Base-by-base conservation (phyloP, 2,113 vertebrate species). In the Myxocyprinus asiaticus region DNA sequence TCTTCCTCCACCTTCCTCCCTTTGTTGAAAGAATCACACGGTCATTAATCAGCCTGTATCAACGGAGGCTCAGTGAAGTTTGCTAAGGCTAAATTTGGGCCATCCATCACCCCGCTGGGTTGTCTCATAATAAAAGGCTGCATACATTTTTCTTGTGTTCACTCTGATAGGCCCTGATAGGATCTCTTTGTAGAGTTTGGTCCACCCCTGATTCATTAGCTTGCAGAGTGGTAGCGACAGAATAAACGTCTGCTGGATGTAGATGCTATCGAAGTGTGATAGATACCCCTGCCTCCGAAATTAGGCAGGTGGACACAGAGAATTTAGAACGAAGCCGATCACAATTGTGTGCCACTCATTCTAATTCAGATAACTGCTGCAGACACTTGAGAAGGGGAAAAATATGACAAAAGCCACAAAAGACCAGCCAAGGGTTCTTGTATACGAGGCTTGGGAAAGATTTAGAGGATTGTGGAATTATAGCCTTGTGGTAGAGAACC, bases 1-100 rank as follows among this genome's bases (percentile, higher is more conserved):
- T 62, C 55, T 67, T 53, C 63, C 9, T 80, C 68, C 51, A 50
- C 9, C 42, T 66, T 71, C 71, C 56, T 84, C 75, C 17, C 45
- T 80, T 66, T 77, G 66, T 71, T 83, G 65, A 68, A 81, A 7
- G 59, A 47, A 53, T 82, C 17, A 75, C 83, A 61, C 50, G 83
- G 88, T 83, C 88, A 91, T 93, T 91, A 91, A 92, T 93, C 91
- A 93, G 89, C 70, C 88, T 77, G 85, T 91, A 91, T 92, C 91
- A 91, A 87, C 59, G 78, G 84, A 87, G 86, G 64, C 89, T 89
- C 87, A 87, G 84, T 84, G 88, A 91, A 89, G 88, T 91, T 91
- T 90, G 88, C 86, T 72, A 78, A 87, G 89, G 89, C 79, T 89
- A 93, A 92, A 92, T 90, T 88, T 85, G 86, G 86, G 83, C 88